Evolutionary conservation across 53 echinoderm and acorn worm genomes (phyloP), one percentile per base, ranked within the genome.

Genomic region (Apostichopus leukothele): DNA sequence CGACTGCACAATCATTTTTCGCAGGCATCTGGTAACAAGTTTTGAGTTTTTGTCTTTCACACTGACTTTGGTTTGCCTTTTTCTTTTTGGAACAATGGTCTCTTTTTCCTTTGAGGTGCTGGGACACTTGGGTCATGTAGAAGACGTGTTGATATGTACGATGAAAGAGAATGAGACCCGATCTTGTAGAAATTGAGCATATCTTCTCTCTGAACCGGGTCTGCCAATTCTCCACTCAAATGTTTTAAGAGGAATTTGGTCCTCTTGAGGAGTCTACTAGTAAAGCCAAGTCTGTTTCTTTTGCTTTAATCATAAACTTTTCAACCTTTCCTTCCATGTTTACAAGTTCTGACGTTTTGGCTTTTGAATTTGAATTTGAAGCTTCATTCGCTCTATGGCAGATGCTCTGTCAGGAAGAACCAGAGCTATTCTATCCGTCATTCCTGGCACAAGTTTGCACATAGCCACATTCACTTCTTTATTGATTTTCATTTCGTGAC

Each of bases 401-500:
- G 76, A 78, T 13, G 92, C 90, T 13, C 92, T 66, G 89, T 92
- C 79, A 7, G 90, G 90, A 14, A 90, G 87, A 16, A 90, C 78
- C 9, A 89, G 26, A 8, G 89, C 86, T 23, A 92, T 11, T 67
- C 63, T 85, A 23, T 89, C 89, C 92, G 76, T 89, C 76, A 86
- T 16, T 18, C 1, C 5, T 8, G 80, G 76, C 50, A 75, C 73
- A 6, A 77, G 83, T 11, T 67, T 75, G 39, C 59, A 60, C 25
- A 92, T 76, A 6, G 92, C 89, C 89, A 89, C 86, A 21, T 92
- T 89, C 10, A 92, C 86, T 76, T 89, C 89, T 50, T 85, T 86
- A 53, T 92, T 92, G 19, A 92, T 84, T 9, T 54, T 51, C 71
- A 76, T 89, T 68, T 90, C 92, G 86, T 92, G 88, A 10, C 86